Evolutionary conservation across 2,113 vertebrate genomes (phyloP), one percentile per base, ranked within the genome.

Genomic region (Anarrhichthys ocellatus): DNA sequence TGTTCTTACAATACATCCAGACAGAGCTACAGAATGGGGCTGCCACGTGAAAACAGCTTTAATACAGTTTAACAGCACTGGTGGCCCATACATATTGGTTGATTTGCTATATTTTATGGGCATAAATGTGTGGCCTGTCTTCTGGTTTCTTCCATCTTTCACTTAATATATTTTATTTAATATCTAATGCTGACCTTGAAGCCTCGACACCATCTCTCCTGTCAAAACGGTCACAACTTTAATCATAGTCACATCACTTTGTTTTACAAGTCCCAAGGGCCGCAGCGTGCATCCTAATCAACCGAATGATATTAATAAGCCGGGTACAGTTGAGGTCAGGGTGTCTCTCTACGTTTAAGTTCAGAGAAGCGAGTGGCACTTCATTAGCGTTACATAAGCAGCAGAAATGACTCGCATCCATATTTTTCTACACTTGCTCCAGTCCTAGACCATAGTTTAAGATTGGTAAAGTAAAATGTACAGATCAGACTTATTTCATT

Each of bases 301-400:
- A 54, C 24, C 2, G 15, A 64, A 62, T 72, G 29, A 81, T 59
- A 81, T 78, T 86, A 79, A 87, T 83, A 77, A 77, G 71, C 54
- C 8, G 17, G 34, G 59, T 54, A 70, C 40, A 52, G 54, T n/a
- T 4, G 81, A 87, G 81, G 76, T 92, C 88, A 85, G 24, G 29
- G 34, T 58, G 61, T 61, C 81, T 73, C 54, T 42, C 27, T 36
- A 1, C 67, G 15, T 76, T 52, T 40, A 67, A 61, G n/a, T 44
- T 73, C 50, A 52, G n/a, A 67, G 20, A 67, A 67, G 70, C 46
- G 22, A 69, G 22, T 42, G 59, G 72, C 44, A 24, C 36, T 24
- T 83, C 82, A 73, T 77, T 78, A 78, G 48, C 1, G 3, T 29
- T 29, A 46, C 42, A 56, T 22, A 32, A 68, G 70, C 48, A 46